Base-by-base conservation (phyloP, 2,888 invertebrate species). In the Neria commutata region DNA sequence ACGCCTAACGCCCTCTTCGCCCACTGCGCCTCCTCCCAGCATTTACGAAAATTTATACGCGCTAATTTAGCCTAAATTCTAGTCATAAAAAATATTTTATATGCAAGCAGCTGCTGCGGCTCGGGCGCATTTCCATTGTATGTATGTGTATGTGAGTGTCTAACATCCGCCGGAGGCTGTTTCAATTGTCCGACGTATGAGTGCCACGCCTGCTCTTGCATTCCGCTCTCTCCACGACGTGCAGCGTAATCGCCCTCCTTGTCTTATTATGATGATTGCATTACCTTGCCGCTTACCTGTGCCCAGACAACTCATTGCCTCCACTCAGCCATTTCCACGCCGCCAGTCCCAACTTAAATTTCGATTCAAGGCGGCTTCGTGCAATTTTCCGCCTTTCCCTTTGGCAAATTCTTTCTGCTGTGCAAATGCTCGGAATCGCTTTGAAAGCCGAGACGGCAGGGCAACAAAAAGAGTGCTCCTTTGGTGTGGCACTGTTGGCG, bases 201-300 rank as follows among this genome's bases (percentile, higher is more conserved):
- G 29, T 29, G 29, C 29, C 6, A 29, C 11, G 29, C 29, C n/a
- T 37, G 37, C 37, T 14, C 21, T 42, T 21, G 21, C 42, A 42
- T 42, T 42, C 21, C 14, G 17, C 21, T 17, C 21, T 8, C 21
- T 67, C 73, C 74, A 70, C 74, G 74, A 69, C 66, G 67, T 74
- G 74, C 71, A n/a, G n/a, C 73, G 74, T 17, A 58, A 58, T 53
- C 48, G 53, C 47, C 25, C 47, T 58, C 69, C 73, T 70, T 71
- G 67, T 75, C 70, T 75, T 73, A 73, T 73, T 73, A 73, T 71
- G 69, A 70, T 74, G 75, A 75, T 73, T 73, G 75, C 73, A 72
- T 73, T 73, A 75, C 74, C 71, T 74, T n/a, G n/a, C n/a, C n/a
- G n/a, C n/a, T n/a, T n/a, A n/a, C n/a, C n/a, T n/a, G n/a, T n/a